Evolutionary conservation across 2,113 vertebrate genomes (phyloP).

Genomic region (Eclectus roratus): DNA sequence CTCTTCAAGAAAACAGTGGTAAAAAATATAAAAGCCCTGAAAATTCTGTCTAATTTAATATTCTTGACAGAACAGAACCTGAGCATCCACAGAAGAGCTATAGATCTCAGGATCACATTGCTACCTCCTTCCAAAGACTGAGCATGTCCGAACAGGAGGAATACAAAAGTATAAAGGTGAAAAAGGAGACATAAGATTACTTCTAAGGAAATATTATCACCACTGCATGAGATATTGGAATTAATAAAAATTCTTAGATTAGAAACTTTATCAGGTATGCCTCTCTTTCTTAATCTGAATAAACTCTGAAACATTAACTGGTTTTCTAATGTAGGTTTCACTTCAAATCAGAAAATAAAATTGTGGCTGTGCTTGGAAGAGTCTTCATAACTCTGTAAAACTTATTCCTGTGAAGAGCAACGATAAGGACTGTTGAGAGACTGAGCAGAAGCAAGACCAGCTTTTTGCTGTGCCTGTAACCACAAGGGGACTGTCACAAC

Average conservation of each 20-base stretch:
- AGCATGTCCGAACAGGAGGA: neutral
- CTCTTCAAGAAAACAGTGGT: neutral
- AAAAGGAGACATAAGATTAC: neutral
- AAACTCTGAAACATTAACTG: neutral
- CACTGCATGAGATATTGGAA: neutral
- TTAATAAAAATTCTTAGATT: neutral
- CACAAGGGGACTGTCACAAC: neutral
- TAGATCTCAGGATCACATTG: neutral
- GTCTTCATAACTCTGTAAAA: neutral
- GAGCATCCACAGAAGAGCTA: neutral
- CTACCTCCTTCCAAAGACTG: neutral
- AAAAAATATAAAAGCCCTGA: neutral
- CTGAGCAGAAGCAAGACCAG: neutral
- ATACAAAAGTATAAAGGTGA: neutral
- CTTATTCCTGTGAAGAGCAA: neutral
- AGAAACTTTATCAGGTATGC: neutral
- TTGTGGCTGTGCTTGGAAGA: neutral
- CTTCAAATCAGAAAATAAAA: neutral
- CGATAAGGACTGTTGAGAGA: neutral
- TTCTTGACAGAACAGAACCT: neutral
- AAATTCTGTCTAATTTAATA: neutral
- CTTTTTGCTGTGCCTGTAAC: rapidly evolving
- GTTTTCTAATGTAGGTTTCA: neutral
- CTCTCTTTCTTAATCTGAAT: neutral
- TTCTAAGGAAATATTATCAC: neutral